Base-by-base conservation (phyloP, 2,113 vertebrate genomes). In the Phylloscopus trochilus region DNA sequence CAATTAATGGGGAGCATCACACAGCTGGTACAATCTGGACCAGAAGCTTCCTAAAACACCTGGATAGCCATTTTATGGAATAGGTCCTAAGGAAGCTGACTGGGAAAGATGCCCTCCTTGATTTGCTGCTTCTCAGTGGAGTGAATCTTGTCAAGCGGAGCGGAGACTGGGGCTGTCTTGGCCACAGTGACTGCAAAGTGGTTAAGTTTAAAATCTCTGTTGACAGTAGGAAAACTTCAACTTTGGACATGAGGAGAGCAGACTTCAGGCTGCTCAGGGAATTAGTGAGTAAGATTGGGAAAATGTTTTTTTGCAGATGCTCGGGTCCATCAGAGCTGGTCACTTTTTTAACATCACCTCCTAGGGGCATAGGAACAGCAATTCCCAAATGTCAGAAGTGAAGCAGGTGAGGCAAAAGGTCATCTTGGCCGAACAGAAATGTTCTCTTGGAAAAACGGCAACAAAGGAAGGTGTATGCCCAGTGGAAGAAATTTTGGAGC, bases 151-250 rank as follows among this genome's bases (percentile, higher is more conserved):
- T 49, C 41, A 37, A 67, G 21, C 26, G 13, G 51, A 51, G 31
- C 43, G 16, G 43, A 58, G 31, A 59, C 0, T 58, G 10, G 24
- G 30, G 6, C 60, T 43, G 8, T 35, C 16, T 13, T 49, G 35
- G 6, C 20, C 26, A 35, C 30, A 31, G 35, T 13, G 7, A 7
- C 10, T 11, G 14, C 0, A 0, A 67, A 35, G 7, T 26, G 16
- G 5, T 58, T 35, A 43, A 67, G 15, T 58, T 58, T 58, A 35
- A 75, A 67, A 31, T 66, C 11, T 85, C n/a, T 75, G 12, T n/a
- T 56, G 43, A 6, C 10, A 39, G 22, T 18, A 51, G 43, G 35
- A 43, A 85, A 58, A 30, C 18, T 13, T 67, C 44, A 35, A 0
- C 44, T 68, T 9, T 67, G 72, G 31, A 5, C 13, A 17, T 43